These are phyloP conservation scores for Chaenogobius annularis DNA, from an alignment of 2,113 vertebrate genomes.

Conservation along the genomic window DNA sequence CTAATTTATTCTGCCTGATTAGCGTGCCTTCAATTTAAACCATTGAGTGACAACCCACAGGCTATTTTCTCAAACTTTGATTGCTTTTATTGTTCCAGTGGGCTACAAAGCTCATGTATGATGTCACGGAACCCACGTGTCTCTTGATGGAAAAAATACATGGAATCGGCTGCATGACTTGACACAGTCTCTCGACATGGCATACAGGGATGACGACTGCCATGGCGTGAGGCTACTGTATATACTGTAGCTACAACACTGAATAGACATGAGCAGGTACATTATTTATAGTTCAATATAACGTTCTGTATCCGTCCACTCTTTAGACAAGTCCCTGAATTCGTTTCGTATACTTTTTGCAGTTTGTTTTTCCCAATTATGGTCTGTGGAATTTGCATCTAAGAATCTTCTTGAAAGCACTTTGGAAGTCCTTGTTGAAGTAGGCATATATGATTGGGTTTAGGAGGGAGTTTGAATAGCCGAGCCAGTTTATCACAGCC, in stretches of 20 bases:
- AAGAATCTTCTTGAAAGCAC: slow-evolving; percentile 95
- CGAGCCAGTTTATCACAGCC: slow-evolving; percentile 95
- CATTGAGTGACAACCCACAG: slow-evolving; percentile 40
- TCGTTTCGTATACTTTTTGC: slow-evolving; percentile 28
- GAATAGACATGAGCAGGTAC: slow-evolving; percentile 66
- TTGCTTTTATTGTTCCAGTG: slow-evolving; percentile 71
- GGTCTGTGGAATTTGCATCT: slow-evolving; percentile 92
- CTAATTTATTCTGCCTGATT: slow-evolving; percentile 8
- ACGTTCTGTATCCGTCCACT: slow-evolving; percentile 18
- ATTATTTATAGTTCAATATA: slow-evolving; percentile 29
- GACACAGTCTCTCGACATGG: slow-evolving; percentile 51
- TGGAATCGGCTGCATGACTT: slow-evolving; percentile 66
- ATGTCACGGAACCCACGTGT: slow-evolving; percentile 37
- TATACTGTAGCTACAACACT: slow-evolving; percentile 66
- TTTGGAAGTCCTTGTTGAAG: slow-evolving; percentile 99
- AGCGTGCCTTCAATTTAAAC: slow-evolving; percentile 1
- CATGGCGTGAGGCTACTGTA: slow-evolving; percentile 45
- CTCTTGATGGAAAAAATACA: slow-evolving; percentile 50
- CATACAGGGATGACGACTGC: slow-evolving; percentile 60
- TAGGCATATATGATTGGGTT: slow-evolving; percentile 98
- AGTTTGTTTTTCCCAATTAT: slow-evolving; percentile 50
- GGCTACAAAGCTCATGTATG: slow-evolving; percentile 69
- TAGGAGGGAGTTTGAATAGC: slow-evolving; percentile 96
- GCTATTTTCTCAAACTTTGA: slow-evolving; percentile 47
- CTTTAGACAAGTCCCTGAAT: slow-evolving; percentile 61